Conservation (phyloP, 2,888 invertebrate species). For the Andrena bicolor region DNA sequence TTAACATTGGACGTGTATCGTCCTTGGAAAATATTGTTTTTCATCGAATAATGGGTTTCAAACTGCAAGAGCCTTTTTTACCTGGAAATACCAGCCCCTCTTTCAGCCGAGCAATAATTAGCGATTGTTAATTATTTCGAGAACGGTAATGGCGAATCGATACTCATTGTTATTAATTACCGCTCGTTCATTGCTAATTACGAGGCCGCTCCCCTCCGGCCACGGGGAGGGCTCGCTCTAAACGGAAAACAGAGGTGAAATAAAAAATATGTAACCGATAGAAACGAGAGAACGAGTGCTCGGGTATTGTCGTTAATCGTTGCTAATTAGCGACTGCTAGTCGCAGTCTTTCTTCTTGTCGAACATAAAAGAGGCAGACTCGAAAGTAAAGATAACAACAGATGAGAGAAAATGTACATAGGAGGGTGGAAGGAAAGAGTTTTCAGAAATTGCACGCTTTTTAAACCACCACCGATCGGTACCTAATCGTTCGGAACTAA, state of each 20-base stretch:
- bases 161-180: conserved; percentile 34
- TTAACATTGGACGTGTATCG: neutral
- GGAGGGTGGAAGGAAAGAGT: neutral
- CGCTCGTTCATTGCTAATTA: conserved; percentile 8
- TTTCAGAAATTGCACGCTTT: neutral
- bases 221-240: neutral
- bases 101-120: conserved; percentile 21
- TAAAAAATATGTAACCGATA: neutral
- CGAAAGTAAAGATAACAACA: neutral
- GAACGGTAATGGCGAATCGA: conserved; percentile 1
- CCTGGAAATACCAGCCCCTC: neutral
- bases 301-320: conserved; percentile 29
- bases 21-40: neutral
- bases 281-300: too few relatives aligned
- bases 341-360: conserved; percentile 13
- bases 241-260: neutral
- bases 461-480: neutral
- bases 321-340: conserved; percentile 34
- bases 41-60: neutral
- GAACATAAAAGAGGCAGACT: neutral
- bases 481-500: conserved; percentile 18
- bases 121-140: conserved; percentile 16
- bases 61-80: neutral
- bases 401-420: neutral
- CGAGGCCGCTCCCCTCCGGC: neutral